phyloP scores from a whole-genome alignment of 2,113 vertebrate species.

The Pterocles burchelli region DNA sequence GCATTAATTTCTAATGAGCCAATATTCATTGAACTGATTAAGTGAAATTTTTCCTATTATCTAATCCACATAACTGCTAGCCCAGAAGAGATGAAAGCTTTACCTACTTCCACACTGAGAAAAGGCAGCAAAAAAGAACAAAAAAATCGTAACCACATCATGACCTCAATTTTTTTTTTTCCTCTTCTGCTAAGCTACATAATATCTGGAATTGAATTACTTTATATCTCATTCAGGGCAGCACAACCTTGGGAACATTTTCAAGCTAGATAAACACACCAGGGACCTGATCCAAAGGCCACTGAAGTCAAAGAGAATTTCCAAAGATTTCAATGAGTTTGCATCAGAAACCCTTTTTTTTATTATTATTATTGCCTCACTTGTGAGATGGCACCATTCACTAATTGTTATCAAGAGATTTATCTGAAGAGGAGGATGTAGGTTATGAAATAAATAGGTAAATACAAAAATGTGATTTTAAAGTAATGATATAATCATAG shows the following conservation, averaged over 20 bases:
- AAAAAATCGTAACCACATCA: neutral
- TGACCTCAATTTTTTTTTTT: neutral
- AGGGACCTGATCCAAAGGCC: neutral
- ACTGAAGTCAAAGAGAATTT: constrained; percentile 14
- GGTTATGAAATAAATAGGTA: neutral
- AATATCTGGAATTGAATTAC: constrained; percentile 34
- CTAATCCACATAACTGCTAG: constrained; percentile 9
- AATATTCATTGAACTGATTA: constrained; percentile 52
- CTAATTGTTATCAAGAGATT: neutral
- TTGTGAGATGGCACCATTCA: neutral
- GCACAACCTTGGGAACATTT: constrained; percentile 10
- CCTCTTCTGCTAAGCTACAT: neutral
- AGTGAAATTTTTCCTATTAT: constrained; percentile 18
- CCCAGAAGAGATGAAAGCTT: neutral
- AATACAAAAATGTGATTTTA: neutral
- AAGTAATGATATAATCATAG: neutral
- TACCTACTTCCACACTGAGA: neutral
- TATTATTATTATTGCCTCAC: neutral
- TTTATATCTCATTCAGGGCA: constrained; percentile 30
- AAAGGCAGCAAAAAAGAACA: neutral
- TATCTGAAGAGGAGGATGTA: neutral
- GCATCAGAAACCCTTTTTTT: neutral
- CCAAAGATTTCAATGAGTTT: neutral
- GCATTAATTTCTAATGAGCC: constrained; percentile 33
- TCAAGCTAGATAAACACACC: neutral